Percentiles rank a stretch among this genome's conserved stretches.
Conservation (phyloP, 1,140 invertebrate species). For the Drosophila tropicalis region DNA sequence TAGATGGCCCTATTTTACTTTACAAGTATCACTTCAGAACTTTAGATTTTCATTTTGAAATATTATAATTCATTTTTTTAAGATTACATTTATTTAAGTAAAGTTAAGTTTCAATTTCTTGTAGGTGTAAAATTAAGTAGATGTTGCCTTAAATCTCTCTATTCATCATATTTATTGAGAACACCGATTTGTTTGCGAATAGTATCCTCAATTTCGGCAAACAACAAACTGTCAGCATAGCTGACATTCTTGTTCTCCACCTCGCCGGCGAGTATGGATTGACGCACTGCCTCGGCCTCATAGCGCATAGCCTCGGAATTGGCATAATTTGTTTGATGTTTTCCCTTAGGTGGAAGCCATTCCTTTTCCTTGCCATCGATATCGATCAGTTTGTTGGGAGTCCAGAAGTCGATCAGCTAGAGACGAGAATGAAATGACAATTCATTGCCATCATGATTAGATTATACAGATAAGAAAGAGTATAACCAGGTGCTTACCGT, state of each 20-base stretch:
- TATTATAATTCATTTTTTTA: neutral
- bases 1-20: too few species aligned
- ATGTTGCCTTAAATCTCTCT: constrained; percentile 22
- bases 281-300: constrained; percentile 89
- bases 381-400: constrained; percentile 79
- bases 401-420: constrained; percentile 83
- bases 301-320: constrained; percentile 90
- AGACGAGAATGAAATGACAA: constrained; percentile 7
- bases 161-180: constrained; percentile 85
- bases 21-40: too few species aligned
- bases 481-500: constrained; percentile 82
- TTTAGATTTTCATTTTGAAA: neutral
- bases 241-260: constrained; percentile 86
- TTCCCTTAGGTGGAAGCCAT: constrained; percentile 85
- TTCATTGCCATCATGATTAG: neutral
- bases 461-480: constrained; percentile 17
- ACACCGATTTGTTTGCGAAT: constrained; percentile 88
- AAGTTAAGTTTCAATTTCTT: neutral
- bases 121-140: neutral
- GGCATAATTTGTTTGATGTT: constrained; percentile 85
- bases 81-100: neutral
- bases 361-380: constrained; percentile 84
- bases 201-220: constrained; percentile 88
- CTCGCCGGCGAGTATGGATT: constrained; percentile 87
- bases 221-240: constrained; percentile 85